Evolutionary conservation across 1,140 invertebrate genomes (phyloP).

Genomic region (Drosophila serrata): DNA sequence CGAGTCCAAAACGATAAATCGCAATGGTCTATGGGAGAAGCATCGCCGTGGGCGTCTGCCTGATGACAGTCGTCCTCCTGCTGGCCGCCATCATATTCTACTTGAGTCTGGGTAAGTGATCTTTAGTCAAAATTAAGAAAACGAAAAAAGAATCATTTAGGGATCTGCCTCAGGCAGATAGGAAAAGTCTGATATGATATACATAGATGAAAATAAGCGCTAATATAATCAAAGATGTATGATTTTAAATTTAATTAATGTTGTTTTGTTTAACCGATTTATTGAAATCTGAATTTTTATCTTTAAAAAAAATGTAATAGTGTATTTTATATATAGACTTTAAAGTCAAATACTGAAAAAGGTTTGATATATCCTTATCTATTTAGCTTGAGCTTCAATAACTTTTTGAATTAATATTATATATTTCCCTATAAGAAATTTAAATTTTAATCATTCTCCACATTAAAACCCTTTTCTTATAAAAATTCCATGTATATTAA

Average conservation of each 20-base stretch:
- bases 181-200: neutral
- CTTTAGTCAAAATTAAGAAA: neutral
- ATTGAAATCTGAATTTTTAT: no score
- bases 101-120: constrained; percentile 74
- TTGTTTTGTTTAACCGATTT: no score
- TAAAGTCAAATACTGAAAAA: no score
- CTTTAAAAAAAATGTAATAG: no score
- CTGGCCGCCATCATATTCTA: constrained; percentile 74
- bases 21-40: constrained; percentile 80
- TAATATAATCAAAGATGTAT: no score
- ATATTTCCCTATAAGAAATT: neutral
- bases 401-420: neutral
- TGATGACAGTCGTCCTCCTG: constrained; percentile 65
- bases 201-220: no score
- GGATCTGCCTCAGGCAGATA: neutral
- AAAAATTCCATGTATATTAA: neutral
- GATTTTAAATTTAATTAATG: no score
- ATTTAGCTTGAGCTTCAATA: neutral
- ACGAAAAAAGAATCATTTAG: neutral
- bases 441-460: neutral
- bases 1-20: constrained; percentile 26
- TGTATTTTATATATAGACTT: no score
- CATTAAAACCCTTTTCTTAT: neutral
- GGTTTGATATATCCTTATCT: no score
- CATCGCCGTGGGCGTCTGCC: constrained; percentile 71